Evolutionary conservation across 1,140 invertebrate genomes (phyloP).

Genomic region (Cepaea nemoralis): DNA sequence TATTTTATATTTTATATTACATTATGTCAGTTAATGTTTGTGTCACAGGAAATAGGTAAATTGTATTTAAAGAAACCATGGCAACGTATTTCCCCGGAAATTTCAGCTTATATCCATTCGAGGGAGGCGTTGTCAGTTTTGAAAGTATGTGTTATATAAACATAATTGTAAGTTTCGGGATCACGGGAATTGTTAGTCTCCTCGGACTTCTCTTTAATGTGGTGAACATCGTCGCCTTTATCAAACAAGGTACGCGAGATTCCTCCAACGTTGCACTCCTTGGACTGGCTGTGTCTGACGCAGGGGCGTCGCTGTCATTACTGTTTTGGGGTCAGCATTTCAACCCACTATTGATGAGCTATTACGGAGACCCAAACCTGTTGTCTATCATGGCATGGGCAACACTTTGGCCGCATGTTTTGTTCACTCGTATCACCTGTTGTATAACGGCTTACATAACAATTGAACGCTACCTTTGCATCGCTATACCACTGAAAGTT

Average conservation of each 20-base stretch:
- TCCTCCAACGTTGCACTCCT: not conserved
- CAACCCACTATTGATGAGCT: not conserved
- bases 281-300: not conserved
- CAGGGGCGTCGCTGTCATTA: not conserved
- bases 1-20: no score
- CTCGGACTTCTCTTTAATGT: not conserved
- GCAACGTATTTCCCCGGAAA: no score
- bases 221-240: not conserved
- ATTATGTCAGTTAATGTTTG: no score
- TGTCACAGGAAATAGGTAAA: no score
- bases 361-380: not conserved
- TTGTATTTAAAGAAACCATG: no score
- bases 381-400: not conserved
- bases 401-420: slow-evolving; percentile 8
- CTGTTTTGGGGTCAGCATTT: not conserved
- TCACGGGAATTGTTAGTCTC: not conserved
- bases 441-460: slow-evolving; percentile 26
- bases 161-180: not conserved
- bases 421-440: not conserved
- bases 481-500: slow-evolving; percentile 19
- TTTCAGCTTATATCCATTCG: not conserved
- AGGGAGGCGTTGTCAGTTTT: not conserved
- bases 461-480: slow-evolving; percentile 25
- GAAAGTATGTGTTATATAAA: not conserved
- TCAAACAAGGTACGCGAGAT: not conserved